Base-by-base conservation (phyloP, 2,888 invertebrate species). In the Autographa gamma region DNA sequence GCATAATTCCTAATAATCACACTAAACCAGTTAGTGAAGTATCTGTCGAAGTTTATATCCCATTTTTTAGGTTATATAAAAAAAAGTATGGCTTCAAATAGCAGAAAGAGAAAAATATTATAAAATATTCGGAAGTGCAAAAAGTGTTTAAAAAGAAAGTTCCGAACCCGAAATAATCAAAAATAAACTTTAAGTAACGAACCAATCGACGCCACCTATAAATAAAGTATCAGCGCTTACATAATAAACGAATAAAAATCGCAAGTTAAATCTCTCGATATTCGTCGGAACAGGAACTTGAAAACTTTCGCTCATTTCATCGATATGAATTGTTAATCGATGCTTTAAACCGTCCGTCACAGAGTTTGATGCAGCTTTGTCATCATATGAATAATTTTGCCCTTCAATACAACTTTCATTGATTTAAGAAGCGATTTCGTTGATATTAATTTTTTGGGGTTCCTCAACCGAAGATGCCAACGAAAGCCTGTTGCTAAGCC, bases 281-380 rank as follows among this genome's bases (percentile, higher is more conserved):
- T 34, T 34, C 34, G 34, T 25, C 25, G 31, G 9, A 14, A 54
- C 54, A 19, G 54, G 19, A 54, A 54, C n/a, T 31, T 7, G 32
- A 52, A 54, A 63, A 63, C 34, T 56, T 56, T 56, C 38, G 7
- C 60, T 60, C 32, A 38, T 58, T 58, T 31, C 2, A 34, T 32
- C 34, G 34, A 34, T 60, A 38, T 60, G 34, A 38, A 62, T 62
- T 63, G 32, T 63, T 54, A 34, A 63, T 54, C 43, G 48, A 31
- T 34, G 34, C 32, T 54, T 18, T 18, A 54, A 63, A n/a, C 58
- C 19, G 58, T 14, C 25, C 31, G 31, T 58, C 13, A 25, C 19
- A 5, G n/a, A 19, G 54, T 25, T 58, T 14, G 6, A 16, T 25
- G 14, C 25, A 16, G 14, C 31, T 31, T 31, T 25, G 58, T 31